Base-by-base conservation (phyloP, 53 echinoderm and acorn worm genomes). In the Actinopyga echinites region DNA sequence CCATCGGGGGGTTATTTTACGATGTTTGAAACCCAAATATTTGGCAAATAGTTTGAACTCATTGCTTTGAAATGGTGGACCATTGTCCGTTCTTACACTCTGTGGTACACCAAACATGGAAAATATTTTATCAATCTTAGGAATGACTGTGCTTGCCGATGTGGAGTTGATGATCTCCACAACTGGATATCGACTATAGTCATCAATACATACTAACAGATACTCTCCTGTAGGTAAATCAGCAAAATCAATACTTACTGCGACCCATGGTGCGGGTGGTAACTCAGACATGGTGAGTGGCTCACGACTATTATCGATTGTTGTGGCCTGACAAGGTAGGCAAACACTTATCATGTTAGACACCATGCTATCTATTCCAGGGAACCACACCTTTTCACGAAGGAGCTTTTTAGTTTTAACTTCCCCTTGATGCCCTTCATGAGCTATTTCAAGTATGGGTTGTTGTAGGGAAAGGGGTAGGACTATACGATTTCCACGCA, bases 381-480 rank as follows among this genome's bases (percentile, higher is more conserved):
- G 89, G 44, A 92, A 92, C 95, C 92, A 92, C 2, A 85, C 88
- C 57, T 95, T 92, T 42, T 90, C 74, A 35, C 85, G 57, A 21
- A 91, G 49, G 2, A 91, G 32, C 49, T 82, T 57, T 80, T 92
- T 92, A 6, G 92, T 90, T 36, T 90, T 92, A 2, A 82, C 79
- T 40, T 89, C 79, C 49, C 95, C 87, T 61, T 95, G 91, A 42
- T 95, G 91, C n/a, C 87, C 89, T 69, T 95, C 89, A 57, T 87
- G 93, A 2, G 91, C 89, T 19, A 91, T 83, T 20, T 85, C 69
- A 43, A 84, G 53, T 9, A 86, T 60, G 33, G 56, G 86, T 49
- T 93, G 80, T 12, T 83, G 89, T 5, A 93, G 54, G 15, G 80
- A 36, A 6, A 30, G 29, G 10, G 86, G 91, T n/a, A 93, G 80